Conservation (phyloP, 2,888 invertebrate genomes). For the Lathronympha strigana region DNA sequence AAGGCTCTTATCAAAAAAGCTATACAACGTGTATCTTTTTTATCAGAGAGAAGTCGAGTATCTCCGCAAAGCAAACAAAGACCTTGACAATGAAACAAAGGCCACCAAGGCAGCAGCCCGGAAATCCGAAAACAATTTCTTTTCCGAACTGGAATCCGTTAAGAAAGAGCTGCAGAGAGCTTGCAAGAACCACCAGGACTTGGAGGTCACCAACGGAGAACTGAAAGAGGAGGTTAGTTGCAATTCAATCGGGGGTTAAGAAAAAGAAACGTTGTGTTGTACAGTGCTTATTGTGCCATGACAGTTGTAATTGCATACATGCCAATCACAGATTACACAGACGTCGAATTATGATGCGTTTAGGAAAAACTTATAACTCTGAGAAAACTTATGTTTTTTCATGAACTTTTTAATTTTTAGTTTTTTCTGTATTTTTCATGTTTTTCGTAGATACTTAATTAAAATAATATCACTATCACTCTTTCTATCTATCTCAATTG, state of each 20-base stretch:
- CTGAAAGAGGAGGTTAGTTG: conserved; percentile 87
- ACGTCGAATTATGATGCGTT: too few relatives aligned
- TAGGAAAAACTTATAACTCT: too few relatives aligned
- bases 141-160: conserved; percentile 77
- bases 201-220: conserved; percentile 88
- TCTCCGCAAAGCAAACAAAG: conserved; percentile 68
- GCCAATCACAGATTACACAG: too few relatives aligned
- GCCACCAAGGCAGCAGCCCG: conserved; percentile 74
- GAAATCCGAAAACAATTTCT: conserved; percentile 73
- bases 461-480: too few relatives aligned
- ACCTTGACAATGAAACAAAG: conserved; percentile 77
- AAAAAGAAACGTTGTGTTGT: neutral
- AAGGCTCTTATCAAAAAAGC: too few relatives aligned
- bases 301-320: too few relatives aligned
- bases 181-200: conserved; percentile 84
- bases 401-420: too few relatives aligned
- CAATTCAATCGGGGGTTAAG: neutral
- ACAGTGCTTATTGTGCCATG: neutral
- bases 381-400: too few relatives aligned
- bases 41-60: conserved; percentile 71
- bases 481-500: too few relatives aligned
- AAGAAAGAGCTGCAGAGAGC: conserved; percentile 81
- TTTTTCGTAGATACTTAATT: too few relatives aligned
- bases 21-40: too few relatives aligned
- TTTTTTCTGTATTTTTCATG: too few relatives aligned